Base-by-base conservation (phyloP, 2,113 vertebrate species). In the Syngnathus typhle region DNA sequence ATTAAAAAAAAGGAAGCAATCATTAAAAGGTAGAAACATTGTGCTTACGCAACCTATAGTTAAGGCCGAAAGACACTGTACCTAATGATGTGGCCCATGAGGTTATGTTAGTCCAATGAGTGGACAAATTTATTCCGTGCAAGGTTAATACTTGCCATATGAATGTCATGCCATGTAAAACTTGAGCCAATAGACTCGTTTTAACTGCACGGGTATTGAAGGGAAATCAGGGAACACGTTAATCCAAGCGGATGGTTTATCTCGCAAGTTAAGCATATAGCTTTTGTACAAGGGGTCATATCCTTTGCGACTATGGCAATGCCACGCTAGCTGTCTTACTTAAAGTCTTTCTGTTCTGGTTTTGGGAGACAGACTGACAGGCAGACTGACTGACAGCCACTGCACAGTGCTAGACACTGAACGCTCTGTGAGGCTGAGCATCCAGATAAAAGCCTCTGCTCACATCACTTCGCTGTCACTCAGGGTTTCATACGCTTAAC, bases 381-480 rank as follows among this genome's bases (percentile, higher is more conserved):
- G 78, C 73, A 73, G 85, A 78, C 59, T 77, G 81, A 85, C 72
- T 81, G 86, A 77, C 86, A 88, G 75, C 73, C 76, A 38, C 54
- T 64, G 71, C 72, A 74, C 71, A 60, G 72, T 64, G 55, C 38
- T 41, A 88, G 75, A 72, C 76, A 37, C 54, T 61, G 71, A 71
- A 72, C n/a, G 72, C 76, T 67, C 80, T 77, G 70, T 65, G 38
- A 23, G 69, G 63, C 84, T 73, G 78, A 85, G 79, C 77, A 80
- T 82, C 69, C 82, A 77, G 86, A 88, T 89, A 85, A 87, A 77
- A 82, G 68, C 78, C 67, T 64, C 71, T 47, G 66, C 76, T 83
- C 83, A 75, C 70, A 78, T 78, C 74, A 64, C 75, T 76, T 66
- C 63, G 74, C 82, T 86, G 84, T 86, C 83, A 82, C 74, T 84